These are phyloP conservation scores for Grallaria varia DNA, from an alignment of 2,113 vertebrate genomes.

Conservation along the genomic window DNA sequence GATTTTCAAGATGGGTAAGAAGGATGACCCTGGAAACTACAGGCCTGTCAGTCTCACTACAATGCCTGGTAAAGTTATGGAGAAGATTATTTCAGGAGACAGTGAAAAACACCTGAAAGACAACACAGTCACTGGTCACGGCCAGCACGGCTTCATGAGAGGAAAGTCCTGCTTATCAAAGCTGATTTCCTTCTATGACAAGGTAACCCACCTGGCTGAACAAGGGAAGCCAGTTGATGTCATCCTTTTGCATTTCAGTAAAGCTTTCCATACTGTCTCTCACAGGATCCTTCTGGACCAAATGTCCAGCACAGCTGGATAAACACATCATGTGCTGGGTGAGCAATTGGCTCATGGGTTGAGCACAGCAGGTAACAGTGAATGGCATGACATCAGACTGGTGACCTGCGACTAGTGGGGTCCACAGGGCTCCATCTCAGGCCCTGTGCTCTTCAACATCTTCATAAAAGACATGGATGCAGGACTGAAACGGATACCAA, in stretches of 20 bases:
- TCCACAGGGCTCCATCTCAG: not conserved
- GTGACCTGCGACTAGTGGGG: not conserved
- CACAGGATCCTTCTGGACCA: not conserved
- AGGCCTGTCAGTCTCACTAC: not conserved
- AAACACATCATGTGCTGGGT: not conserved
- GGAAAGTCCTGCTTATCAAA: too few relatives aligned
- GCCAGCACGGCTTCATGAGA: too few relatives aligned
- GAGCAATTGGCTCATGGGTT: not conserved
- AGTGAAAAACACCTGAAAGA: not conserved
- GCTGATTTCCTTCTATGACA: not conserved
- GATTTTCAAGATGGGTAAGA: not conserved
- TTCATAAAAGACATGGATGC: not conserved
- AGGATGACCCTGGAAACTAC: not conserved
- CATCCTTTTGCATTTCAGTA: not conserved
- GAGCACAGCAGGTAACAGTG: not conserved
- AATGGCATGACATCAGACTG: not conserved
- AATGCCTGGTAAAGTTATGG: not conserved
- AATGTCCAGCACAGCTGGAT: not conserved
- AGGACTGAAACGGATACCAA: not conserved
- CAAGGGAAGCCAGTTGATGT: not conserved
- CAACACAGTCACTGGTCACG: too few relatives aligned
- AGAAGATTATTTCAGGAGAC: not conserved
- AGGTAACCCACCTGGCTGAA: not conserved
- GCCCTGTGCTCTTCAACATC: not conserved
- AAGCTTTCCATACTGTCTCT: not conserved